phyloP scores from a whole-genome alignment of 2,113 vertebrate species.

The Carlito syrichta region DNA sequence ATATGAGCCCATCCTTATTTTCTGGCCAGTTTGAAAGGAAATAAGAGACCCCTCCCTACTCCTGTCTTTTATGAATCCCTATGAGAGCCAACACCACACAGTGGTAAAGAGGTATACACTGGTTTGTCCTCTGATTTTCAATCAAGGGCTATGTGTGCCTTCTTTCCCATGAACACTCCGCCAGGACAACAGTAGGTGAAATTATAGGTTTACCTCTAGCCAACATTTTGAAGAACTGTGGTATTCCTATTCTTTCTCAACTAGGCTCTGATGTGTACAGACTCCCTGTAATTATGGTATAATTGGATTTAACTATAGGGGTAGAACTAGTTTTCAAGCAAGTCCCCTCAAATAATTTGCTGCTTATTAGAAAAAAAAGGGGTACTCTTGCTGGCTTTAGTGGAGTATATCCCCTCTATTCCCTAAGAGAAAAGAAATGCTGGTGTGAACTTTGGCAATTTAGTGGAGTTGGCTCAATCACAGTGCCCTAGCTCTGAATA shows the following conservation, averaged over 20 bases:
- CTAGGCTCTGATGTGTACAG: constrained; percentile 67
- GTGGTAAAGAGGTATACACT: background rate
- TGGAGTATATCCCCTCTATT: too few relatives aligned
- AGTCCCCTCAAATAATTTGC: constrained; percentile 71
- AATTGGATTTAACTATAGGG: constrained; percentile 73
- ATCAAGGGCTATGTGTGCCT: background rate
- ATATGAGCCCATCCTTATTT: background rate
- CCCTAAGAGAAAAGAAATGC: background rate
- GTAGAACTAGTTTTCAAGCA: constrained; percentile 60
- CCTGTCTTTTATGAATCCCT: background rate
- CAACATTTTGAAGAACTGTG: constrained; percentile 40
- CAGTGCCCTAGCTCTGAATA: background rate
- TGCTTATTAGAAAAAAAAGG: constrained; percentile 54
- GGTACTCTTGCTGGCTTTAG: background rate
- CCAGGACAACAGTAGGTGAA: constrained; percentile 41
- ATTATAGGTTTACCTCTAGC: constrained; percentile 66
- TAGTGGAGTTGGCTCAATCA: background rate
- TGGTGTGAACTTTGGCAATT: background rate
- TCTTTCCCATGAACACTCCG: constrained; percentile 51
- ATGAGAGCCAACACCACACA: background rate
- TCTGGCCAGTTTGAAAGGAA: background rate
- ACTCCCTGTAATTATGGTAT: constrained; percentile 73
- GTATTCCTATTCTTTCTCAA: constrained; percentile 54
- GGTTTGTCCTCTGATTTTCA: background rate
- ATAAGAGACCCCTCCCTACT: background rate